phyloP scores from a whole-genome alignment of 1,140 invertebrate species.

The Thrips palmi region DNA sequence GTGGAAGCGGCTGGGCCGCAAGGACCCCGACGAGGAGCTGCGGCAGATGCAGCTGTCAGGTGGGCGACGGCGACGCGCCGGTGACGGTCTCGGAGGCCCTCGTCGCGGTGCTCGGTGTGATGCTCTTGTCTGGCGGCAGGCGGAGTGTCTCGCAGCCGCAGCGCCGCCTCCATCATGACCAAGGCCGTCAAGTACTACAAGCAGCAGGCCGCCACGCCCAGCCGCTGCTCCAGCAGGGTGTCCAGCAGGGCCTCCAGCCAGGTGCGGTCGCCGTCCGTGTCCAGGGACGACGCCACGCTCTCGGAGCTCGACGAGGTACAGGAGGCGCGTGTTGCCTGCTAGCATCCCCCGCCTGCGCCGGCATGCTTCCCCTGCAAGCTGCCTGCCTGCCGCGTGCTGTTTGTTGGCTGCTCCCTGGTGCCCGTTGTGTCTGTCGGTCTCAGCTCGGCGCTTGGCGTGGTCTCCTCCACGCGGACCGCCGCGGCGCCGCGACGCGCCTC shows the following conservation, averaged over 20 bases:
- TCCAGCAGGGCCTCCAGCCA: constrained; percentile 28
- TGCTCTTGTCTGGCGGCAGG: constrained; percentile 15
- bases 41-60: too few species aligned
- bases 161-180: constrained; percentile 59
- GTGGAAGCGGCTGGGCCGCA: constrained; percentile 45
- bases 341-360: too few species aligned
- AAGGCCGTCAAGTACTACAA: constrained; percentile 53
- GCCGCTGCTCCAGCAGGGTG: constrained; percentile 29
- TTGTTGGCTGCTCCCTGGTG: too few species aligned
- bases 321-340: too few species aligned
- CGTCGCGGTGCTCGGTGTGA: constrained; percentile 5
- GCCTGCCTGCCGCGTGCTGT: too few species aligned
- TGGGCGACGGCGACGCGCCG: constrained; percentile 19
- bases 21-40: constrained; percentile 24
- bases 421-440: too few species aligned
- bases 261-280: constrained; percentile 21
- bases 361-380: too few species aligned
- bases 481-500: too few species aligned
- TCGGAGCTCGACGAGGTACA: constrained; percentile 39
- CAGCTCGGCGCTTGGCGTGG: too few species aligned
- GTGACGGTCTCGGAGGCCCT: constrained; percentile 2
- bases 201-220: too few species aligned
- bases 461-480: too few species aligned
- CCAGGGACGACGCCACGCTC: constrained; percentile 35
- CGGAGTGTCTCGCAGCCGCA: constrained; percentile 41